Evolutionary conservation across 2,113 vertebrate species (phyloP), one percentile per base, ranked within the genome.

Genomic region (Machaerirhynchus nigripectus): DNA sequence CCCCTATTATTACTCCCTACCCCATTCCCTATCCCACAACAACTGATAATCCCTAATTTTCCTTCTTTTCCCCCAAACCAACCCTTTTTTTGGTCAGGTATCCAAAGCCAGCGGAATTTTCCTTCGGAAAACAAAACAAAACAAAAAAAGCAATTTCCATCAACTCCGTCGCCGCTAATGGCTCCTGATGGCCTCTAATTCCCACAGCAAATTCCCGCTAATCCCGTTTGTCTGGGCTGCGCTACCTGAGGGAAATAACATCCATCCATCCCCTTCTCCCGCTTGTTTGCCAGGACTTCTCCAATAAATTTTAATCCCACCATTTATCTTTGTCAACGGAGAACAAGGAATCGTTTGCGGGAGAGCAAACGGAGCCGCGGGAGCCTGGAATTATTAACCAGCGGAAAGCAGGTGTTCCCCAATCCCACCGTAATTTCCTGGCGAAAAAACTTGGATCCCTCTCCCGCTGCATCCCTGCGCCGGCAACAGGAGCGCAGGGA

Each of bases 261-360:
- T 98, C 98, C 98, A 98, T 94, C 97, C 98, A 97, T 92, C 95
- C 96, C 94, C 95, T 95, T 95, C 97, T 97, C 98, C 96, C 83
- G 96, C 98, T 97, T 97, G 98, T 97, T 98, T 97, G 65, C 95
- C 77, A 96, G 98, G 98, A 98, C 98, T 99, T 98, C 98, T 99
- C 98, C 99, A 99, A 99, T 99, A 99, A 99, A 98, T 99, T 99
- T 99, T 99, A 99, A 99, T 99, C 99, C 98, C 98, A 96, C 97
- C 99, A 99, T 99, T 99, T 99, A 99, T 99, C 99, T 99, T 99
- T 99, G 99, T 99, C 99, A 99, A 99, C 98, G 97, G 97, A 98
- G 98, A 98, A 98, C 98, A 98, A 98, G 98, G 98, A 99, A 99
- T 99, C 98, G 98, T 99, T 99, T 98, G 97, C 96, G 95, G 97